Base-by-base conservation (phyloP, 2,888 invertebrate species). In the Himalopsyche kuldschensis region DNA sequence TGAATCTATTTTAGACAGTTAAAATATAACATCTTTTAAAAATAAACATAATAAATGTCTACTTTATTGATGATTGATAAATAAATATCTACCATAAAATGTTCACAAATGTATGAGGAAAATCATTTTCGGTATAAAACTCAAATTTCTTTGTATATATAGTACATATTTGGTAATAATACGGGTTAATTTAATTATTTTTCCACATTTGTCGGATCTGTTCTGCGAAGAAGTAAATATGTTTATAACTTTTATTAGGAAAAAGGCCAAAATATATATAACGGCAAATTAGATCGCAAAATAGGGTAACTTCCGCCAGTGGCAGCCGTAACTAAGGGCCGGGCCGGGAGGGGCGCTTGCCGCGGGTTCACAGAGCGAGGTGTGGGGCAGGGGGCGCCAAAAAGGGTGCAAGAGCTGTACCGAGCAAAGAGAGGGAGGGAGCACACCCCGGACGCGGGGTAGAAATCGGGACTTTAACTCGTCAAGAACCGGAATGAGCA, bases 251-350 rank as follows among this genome's bases (percentile, higher is more conserved):
- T 24, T 20, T 55, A n/a, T 55, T 55, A 20, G 20, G 10, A 55
- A 55, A 63, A 69, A 69, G 4, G 69, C 27, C 69, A 69, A 27
- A 69, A 69, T 27, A 69, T 69, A 69, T 27, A 4, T 69, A 69
- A 27, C 69, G 69, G 69, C 69, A 69, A 69, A 69, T 69, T 69
- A 69, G 69, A 69, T 69, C 69, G 69, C 69, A 27, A 69, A 35
- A 48, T 47, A 79, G 30, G 48, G 47, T 79, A 47, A 48, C 48
- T 79, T 79, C 79, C 79, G 79, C 79, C 79, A 47, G 79, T 79
- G 79, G 46, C 47, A 31, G 79, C 79, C 41, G 47, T 41, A 47
- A 79, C 79, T 48, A 48, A 48, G 47, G 79, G 48, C 46, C 47
- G 47, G 46, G 46, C 46, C 41, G 79, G 48, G 79, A 47, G 48